phyloP scores from a whole-genome alignment of 2,888 invertebrate genomes.

The Catotricha subobsoleta region DNA sequence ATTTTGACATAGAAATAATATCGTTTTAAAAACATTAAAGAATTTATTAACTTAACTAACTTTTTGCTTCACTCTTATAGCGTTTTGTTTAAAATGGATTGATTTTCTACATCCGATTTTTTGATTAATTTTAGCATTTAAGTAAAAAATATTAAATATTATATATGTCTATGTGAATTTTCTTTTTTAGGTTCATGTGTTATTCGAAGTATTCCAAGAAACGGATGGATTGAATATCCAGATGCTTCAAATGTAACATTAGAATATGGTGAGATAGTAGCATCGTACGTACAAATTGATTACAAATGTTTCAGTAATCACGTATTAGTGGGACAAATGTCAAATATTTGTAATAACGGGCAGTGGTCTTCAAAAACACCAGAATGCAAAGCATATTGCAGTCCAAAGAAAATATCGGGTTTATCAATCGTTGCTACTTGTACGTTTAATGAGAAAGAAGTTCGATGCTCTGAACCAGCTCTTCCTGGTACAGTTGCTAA shows the following conservation, averaged over 20 bases:
- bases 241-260: background rate
- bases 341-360: background rate
- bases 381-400: background rate
- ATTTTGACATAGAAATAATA: too few species aligned
- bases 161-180: too few species aligned
- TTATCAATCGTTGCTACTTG: slow-evolving; percentile 6
- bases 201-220: background rate
- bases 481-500: slow-evolving; percentile 11
- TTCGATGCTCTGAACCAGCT: slow-evolving; percentile 10
- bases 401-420: background rate
- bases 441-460: slow-evolving; percentile 1
- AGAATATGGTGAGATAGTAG: background rate
- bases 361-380: background rate
- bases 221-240: background rate
- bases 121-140: too few species aligned
- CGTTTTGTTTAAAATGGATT: too few species aligned
- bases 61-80: too few species aligned
- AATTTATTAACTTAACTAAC: too few species aligned
- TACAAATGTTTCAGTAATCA: background rate
- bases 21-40: too few species aligned
- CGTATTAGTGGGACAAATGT: background rate
- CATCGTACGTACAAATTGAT: background rate
- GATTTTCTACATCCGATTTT: too few species aligned
- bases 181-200: background rate
- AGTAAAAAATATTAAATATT: too few species aligned